phyloP scores from a whole-genome alignment of 2,113 vertebrate species.

The Cololabis saira region DNA sequence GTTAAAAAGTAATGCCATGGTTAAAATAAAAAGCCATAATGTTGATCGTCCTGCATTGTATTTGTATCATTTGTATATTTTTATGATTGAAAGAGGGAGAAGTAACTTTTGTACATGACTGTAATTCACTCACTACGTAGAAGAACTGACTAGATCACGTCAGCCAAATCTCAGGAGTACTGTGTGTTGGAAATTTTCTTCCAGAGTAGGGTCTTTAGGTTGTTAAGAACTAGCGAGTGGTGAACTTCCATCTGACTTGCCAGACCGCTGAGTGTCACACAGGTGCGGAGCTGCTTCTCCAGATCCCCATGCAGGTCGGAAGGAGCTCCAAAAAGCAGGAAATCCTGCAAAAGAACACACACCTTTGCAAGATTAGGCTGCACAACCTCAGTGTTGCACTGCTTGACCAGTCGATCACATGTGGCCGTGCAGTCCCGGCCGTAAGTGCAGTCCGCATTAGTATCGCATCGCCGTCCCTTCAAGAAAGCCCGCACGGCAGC shows the following conservation, averaged over 20 bases:
- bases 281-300: conserved; percentile 92
- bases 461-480: conserved; percentile 90
- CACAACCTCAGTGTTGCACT: conserved; percentile 91
- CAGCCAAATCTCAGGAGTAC: conserved; percentile 85
- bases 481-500: conserved; percentile 86
- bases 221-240: conserved; percentile 95
- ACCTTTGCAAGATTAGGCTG: conserved; percentile 97
- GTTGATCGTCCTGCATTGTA: too few relatives aligned
- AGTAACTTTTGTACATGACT: too few relatives aligned
- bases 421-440: conserved; percentile 90
- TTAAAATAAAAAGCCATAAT: too few relatives aligned
- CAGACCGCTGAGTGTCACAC: conserved; percentile 92
- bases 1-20: too few relatives aligned
- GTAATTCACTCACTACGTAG: background rate
- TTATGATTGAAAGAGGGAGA: too few relatives aligned
- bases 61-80: too few relatives aligned
- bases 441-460: conserved; percentile 91
- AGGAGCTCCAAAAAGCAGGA: conserved; percentile 88
- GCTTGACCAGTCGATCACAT: conserved; percentile 91
- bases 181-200: conserved; percentile 95
- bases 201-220: conserved; percentile 96
- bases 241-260: conserved; percentile 97
- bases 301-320: conserved; percentile 86
- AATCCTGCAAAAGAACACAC: conserved; percentile 90
- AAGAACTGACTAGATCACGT: background rate